Conservation (phyloP, 64 coral and sea anemone genomes). For the Montipora cactus region DNA sequence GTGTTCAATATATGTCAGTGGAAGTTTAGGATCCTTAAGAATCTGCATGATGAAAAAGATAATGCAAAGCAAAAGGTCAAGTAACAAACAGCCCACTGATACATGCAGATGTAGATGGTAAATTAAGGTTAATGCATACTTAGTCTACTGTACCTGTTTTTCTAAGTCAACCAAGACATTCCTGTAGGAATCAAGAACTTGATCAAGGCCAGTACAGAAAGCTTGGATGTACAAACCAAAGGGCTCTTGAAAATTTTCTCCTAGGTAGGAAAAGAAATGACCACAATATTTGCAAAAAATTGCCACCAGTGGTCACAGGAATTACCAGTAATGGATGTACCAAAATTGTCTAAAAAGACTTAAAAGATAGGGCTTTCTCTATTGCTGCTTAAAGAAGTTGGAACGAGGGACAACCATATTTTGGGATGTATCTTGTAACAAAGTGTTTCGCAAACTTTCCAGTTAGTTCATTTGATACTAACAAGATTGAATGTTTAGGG, state of each 20-base stretch:
- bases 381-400: too few species aligned
- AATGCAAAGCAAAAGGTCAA: background rate
- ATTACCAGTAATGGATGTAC: too few species aligned
- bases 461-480: too few species aligned
- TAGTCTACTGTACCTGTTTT: conserved; percentile 58
- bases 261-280: background rate
- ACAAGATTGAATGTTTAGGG: too few species aligned
- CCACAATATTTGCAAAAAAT: background rate
- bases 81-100: background rate
- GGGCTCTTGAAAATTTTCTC: background rate
- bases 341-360: too few species aligned
- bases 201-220: conserved; percentile 92
- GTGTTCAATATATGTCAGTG: conserved; percentile 85
- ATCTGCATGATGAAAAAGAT: conserved; percentile 29
- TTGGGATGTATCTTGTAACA: too few species aligned
- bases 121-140: too few species aligned
- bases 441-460: too few species aligned
- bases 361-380: too few species aligned
- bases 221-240: conserved; percentile 95
- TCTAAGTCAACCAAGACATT: conserved; percentile 80
- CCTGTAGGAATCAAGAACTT: conserved; percentile 91
- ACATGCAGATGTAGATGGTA: background rate
- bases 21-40: conserved; percentile 83
- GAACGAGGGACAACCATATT: too few species aligned
- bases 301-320: background rate